These are phyloP conservation scores for Listronotus oregonensis DNA, from an alignment of 1,140 invertebrate species.

Conservation along the genomic window DNA sequence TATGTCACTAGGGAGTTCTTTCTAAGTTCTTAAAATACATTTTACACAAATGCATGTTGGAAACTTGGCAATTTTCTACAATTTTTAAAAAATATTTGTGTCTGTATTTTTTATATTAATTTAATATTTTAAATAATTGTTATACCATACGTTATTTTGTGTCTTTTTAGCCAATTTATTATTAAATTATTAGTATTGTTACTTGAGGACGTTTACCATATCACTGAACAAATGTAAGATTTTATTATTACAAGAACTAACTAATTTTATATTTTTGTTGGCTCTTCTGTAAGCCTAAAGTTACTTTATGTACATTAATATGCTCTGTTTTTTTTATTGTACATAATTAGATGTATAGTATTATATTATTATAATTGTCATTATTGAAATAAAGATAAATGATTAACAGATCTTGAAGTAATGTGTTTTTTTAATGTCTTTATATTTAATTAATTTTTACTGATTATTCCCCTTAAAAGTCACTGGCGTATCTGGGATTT, in stretches of 20 bases:
- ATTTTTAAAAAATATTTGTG: too few relatives aligned
- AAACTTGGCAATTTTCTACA: too few relatives aligned
- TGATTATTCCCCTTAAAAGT: too few relatives aligned
- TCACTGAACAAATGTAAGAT: constrained; percentile 52
- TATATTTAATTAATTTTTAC: too few relatives aligned
- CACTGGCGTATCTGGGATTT: too few relatives aligned
- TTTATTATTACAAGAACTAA: constrained; percentile 39
- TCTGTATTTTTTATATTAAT: neutral
- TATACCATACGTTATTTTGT: constrained; percentile 18
- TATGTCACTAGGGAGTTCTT: too few relatives aligned
- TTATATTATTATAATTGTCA: constrained; percentile 57
- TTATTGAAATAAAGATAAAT: constrained; percentile 56
- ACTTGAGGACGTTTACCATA: constrained; percentile 50
- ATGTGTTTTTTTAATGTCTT: too few relatives aligned
- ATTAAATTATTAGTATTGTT: constrained; percentile 35
- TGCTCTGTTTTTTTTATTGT: constrained; percentile 52
- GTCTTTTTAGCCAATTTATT: constrained; percentile 35
- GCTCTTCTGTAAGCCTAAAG: constrained; percentile 44
- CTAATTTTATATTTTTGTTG: constrained; percentile 51
- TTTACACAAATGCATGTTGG: too few relatives aligned
- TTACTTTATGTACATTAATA: constrained; percentile 51
- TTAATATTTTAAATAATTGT: constrained; percentile 22
- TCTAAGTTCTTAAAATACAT: too few relatives aligned
- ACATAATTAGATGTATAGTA: constrained; percentile 58
- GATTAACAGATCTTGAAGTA: constrained; percentile 44